Conservation (phyloP, 2,888 invertebrate genomes). For the Thera obeliscata region DNA sequence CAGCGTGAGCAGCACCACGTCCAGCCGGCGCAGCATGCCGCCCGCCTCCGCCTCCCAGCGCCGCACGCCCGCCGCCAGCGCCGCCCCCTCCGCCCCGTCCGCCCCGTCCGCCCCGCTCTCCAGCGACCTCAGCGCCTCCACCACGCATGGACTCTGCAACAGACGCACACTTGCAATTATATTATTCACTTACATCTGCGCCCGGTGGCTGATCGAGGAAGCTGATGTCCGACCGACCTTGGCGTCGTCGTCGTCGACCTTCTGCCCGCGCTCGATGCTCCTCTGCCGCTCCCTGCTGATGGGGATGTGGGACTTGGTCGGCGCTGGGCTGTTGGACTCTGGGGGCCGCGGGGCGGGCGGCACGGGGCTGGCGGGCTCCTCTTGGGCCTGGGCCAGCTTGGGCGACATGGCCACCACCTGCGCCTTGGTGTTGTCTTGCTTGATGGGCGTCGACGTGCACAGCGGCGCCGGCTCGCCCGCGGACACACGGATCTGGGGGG, state of each 20-base stretch:
- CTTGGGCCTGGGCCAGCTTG: conserved; percentile 47
- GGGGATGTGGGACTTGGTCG: conserved; percentile 42
- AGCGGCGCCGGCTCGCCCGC: conserved; percentile 60
- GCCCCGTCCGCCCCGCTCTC: conserved; percentile 21
- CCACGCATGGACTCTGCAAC: not conserved
- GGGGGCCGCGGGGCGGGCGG: not conserved
- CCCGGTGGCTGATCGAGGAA: not conserved
- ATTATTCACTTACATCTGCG: too few species aligned
- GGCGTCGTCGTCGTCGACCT: conserved; percentile 52
- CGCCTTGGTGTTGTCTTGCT: conserved; percentile 53
- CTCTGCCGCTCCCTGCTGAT: conserved; percentile 51
- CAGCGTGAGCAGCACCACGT: conserved; percentile 84
- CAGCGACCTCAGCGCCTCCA: conserved; percentile 32
- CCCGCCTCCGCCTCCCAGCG: conserved; percentile 52
- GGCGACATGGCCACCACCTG: conserved; percentile 77
- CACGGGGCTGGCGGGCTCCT: conserved; percentile 12
- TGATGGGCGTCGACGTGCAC: conserved; percentile 73
- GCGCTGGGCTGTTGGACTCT: conserved; percentile 6
- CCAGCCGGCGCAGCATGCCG: conserved; percentile 80
- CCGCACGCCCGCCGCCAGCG: conserved; percentile 41
- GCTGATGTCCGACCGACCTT: conserved; percentile 31
- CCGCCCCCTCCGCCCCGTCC: not conserved
- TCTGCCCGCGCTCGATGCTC: conserved; percentile 55
- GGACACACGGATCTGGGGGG: conserved; percentile 29
- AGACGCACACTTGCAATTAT: too few species aligned